A percentile compares a stretch with the other conserved stretches of the same genome.
These are phyloP conservation scores for Lates japonicus DNA, from an alignment of 2,797 vertebrate genomes.

Conservation along the genomic window DNA sequence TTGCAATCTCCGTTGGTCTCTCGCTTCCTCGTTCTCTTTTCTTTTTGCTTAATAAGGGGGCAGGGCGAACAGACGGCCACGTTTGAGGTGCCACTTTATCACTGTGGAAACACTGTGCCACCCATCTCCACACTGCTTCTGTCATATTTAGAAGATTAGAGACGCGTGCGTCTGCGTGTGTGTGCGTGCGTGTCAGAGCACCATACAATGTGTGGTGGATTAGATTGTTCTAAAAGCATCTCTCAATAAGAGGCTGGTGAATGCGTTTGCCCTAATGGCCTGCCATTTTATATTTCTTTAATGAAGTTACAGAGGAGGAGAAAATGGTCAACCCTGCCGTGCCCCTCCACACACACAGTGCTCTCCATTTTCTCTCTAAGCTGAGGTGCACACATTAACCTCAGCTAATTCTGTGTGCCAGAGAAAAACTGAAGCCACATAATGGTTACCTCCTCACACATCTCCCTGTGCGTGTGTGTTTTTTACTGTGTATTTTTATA, in stretches of 20 bases:
- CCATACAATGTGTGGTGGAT: slow-evolving; percentile 78
- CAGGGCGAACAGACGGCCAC: slow-evolving; percentile 67
- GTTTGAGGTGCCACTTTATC: slow-evolving; percentile 77
- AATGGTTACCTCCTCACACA: slow-evolving; percentile 45
- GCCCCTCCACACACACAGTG: slow-evolving; percentile 38
- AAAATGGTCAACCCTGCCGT: slow-evolving; percentile 69
- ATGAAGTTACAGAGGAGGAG: slow-evolving; percentile 83
- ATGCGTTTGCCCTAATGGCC: slow-evolving; percentile 84
- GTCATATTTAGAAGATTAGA: slow-evolving; percentile 63
- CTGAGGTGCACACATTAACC: slow-evolving; percentile 59
- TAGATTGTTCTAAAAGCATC: slow-evolving; percentile 87
- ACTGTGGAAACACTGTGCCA: slow-evolving; percentile 69
- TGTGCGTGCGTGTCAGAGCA: slow-evolving; percentile 53
- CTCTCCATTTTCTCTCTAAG: slow-evolving; percentile 52
- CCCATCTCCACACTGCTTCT: slow-evolving; percentile 66
- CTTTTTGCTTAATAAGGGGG: slow-evolving; percentile 70
- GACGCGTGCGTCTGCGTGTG: slow-evolving; percentile 26
- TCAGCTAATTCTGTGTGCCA: slow-evolving; percentile 61
- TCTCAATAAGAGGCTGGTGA: slow-evolving; percentile 83
- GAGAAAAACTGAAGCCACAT: slow-evolving; percentile 59
- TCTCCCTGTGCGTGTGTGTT: slow-evolving; percentile 8
- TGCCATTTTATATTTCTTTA: slow-evolving; percentile 86
- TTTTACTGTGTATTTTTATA: slow-evolving; percentile 16
- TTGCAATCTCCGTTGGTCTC: slow-evolving; percentile 51
- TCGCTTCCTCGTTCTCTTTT: slow-evolving; percentile 39